Evolutionary conservation across 2,888 invertebrate genomes (phyloP), one percentile per base, ranked within the genome.

Genomic region (Drosophila vallismaia): DNA sequence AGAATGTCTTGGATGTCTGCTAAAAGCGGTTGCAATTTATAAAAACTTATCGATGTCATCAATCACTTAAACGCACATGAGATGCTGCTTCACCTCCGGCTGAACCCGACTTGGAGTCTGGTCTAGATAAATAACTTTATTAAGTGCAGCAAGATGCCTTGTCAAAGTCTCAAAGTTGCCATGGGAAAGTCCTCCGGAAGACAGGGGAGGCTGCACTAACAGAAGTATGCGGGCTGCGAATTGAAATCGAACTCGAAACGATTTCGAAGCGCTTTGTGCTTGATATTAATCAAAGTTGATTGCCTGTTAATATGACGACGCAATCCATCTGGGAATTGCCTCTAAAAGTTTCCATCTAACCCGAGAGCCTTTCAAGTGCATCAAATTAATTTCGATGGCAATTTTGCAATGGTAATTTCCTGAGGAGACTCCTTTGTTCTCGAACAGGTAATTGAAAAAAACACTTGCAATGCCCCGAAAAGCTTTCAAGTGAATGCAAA

Each of bases 31-130:
- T 75, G 85, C 82, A 81, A 84, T 89, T 88, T 89, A 86, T 84
- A 88, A 84, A 73, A 88, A 90, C 86, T 88, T 88, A 89, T 89
- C 90, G 90, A 89, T 80, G 77, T 82, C 90, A 89, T 89, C 90
- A 89, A 89, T 89, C 89, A 90, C 76, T 74, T 51, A 52, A 59
- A 51, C 50, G 55, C 58, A 58, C 56, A 62, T 56, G 36, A 24
- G 42, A 10, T 12, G 4, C n/a, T 4, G 29, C 52, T 56, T 38
- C 29, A 45, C 14, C 44, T 44, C 24, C 44, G 24, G 44, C 19
- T 51, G 12, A 19, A 49, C 68, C 67, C 46, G 53, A 42, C 63
- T 67, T 14, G 6, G 14, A 42, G 28, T 66, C 56, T 68, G 40
- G 31, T 40, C 53, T 64, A 46, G 53, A 81, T 74, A 77, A 66